phyloP scores from a whole-genome alignment of 1,140 invertebrate genomes.

The Drosophila subpulchrella region DNA sequence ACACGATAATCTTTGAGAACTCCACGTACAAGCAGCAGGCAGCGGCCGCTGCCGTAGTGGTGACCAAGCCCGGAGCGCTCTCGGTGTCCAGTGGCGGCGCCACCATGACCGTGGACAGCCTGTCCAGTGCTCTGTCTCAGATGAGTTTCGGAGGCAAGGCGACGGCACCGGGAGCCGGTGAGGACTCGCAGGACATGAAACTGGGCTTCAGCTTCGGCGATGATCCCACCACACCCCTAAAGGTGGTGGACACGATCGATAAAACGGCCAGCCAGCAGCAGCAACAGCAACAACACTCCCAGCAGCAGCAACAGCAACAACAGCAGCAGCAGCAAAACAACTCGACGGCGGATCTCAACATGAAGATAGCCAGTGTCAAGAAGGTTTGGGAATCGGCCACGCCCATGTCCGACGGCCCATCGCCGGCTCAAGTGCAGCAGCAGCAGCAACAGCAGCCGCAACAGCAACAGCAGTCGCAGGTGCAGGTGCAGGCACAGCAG shows the following conservation, averaged over 20 bases:
- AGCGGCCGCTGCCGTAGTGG: conserved; percentile 43
- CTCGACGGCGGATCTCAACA: conserved; percentile 94
- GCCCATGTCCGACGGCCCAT: conserved; percentile 74
- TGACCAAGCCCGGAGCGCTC: conserved; percentile 35
- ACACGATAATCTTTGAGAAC: conserved; percentile 96
- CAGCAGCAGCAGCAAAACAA: conserved; percentile 84
- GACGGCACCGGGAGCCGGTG: conserved; percentile 86
- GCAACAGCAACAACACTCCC: conserved; percentile 56
- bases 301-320: conserved; percentile 54
- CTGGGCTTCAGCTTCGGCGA: conserved; percentile 90
- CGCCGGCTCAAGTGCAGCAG: conserved; percentile 85
- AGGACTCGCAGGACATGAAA: conserved; percentile 94
- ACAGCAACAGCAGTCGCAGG: conserved; percentile 58
- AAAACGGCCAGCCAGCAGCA: conserved; percentile 56
- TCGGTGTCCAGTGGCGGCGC: conserved; percentile 26
- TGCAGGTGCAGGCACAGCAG: conserved; percentile 87
- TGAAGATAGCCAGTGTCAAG: conserved; percentile 97
- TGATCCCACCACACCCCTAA: conserved; percentile 69
- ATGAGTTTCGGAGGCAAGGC: conserved; percentile 84
- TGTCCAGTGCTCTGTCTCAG: conserved; percentile 85
- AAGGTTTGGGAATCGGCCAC: conserved; percentile 93
- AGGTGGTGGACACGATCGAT: conserved; percentile 58
- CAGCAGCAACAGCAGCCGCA: conserved; percentile 66
- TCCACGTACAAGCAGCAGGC: conserved; percentile 91
- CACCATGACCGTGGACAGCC: conserved; percentile 60